These are phyloP conservation scores for Hesperia comma DNA, from an alignment of 2,888 invertebrate species.

Conservation along the genomic window DNA sequence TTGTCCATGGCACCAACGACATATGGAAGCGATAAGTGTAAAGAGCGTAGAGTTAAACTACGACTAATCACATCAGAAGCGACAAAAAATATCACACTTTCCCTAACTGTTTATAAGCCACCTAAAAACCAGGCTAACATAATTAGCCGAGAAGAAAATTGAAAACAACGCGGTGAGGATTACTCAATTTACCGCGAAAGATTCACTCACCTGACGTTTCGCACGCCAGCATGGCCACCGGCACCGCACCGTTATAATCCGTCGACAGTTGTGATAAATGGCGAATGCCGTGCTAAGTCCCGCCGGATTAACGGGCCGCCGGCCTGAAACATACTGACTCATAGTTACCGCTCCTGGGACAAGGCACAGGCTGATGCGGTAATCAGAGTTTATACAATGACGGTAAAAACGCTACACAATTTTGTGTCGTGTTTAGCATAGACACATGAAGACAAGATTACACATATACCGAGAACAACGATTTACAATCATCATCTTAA, in stretches of 20 bases:
- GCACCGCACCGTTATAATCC: constrained; percentile 27
- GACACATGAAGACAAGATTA: no score
- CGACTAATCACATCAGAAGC: no score
- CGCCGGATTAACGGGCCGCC: constrained; percentile 29
- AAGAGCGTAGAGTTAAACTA: no score
- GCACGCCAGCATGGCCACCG: constrained; percentile 8
- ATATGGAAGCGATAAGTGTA: no score
- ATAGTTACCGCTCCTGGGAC: background rate
- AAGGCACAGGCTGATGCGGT: background rate
- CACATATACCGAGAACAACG: no score
- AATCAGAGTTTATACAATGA: no score
- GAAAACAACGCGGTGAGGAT: background rate
- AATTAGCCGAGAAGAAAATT: background rate
- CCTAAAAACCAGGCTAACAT: background rate
- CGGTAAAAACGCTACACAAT: no score
- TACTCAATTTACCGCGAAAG: constrained; percentile 20
- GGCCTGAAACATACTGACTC: constrained; percentile 31
- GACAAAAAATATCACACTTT: no score
- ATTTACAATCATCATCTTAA: no score
- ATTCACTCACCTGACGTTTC: constrained; percentile 20
- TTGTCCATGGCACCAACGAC: no score
- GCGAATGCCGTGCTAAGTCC: constrained; percentile 31
- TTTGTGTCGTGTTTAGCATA: no score
- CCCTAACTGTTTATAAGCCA: no score
- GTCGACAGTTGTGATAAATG: constrained; percentile 34